Conservation (phyloP, 2,888 invertebrate species). For the Beris morrisii region DNA sequence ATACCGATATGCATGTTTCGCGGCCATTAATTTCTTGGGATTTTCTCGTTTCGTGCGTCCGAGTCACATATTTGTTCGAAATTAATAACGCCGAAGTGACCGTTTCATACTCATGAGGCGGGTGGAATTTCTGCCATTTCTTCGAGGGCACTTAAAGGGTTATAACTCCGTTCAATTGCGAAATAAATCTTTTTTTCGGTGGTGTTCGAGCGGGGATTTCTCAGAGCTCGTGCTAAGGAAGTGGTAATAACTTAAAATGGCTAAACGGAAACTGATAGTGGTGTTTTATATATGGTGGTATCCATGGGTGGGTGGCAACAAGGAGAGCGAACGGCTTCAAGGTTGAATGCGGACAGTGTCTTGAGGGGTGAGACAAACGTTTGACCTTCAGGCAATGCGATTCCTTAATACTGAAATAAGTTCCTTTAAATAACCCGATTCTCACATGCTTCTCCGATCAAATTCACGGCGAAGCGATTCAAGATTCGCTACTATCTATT, state of each 20-base stretch:
- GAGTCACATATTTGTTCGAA: constrained; percentile 30
- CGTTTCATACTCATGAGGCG: constrained; percentile 8
- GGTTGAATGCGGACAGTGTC: too few relatives aligned
- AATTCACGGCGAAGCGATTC: too few relatives aligned
- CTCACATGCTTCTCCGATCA: too few relatives aligned
- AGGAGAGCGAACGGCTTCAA: too few relatives aligned
- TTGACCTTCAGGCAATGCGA: too few relatives aligned
- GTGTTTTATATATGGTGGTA: not conserved
- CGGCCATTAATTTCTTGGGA: constrained; percentile 22
- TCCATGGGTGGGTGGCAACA: too few relatives aligned
- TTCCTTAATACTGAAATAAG: too few relatives aligned
- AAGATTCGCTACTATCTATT: too few relatives aligned
- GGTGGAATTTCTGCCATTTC: constrained; percentile 11
- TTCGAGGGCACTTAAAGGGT: constrained; percentile 21
- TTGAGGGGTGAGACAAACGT: too few relatives aligned
- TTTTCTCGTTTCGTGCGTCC: constrained; percentile 24
- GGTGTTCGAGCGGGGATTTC: not conserved
- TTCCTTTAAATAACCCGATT: too few relatives aligned
- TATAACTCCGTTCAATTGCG: constrained; percentile 30
- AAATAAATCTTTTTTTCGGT: constrained; percentile 21
- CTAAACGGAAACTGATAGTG: constrained; percentile 28
- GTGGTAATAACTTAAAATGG: constrained; percentile 29
- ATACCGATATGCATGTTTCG: constrained; percentile 27
- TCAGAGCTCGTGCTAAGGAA: constrained; percentile 12
- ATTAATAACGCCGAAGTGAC: constrained; percentile 24